A percentile compares a stretch with the other conserved stretches of the same genome.
Evolutionary conservation across 2,888 invertebrate species (phyloP).

Genomic region (Eubasilissa splendida): DNA sequence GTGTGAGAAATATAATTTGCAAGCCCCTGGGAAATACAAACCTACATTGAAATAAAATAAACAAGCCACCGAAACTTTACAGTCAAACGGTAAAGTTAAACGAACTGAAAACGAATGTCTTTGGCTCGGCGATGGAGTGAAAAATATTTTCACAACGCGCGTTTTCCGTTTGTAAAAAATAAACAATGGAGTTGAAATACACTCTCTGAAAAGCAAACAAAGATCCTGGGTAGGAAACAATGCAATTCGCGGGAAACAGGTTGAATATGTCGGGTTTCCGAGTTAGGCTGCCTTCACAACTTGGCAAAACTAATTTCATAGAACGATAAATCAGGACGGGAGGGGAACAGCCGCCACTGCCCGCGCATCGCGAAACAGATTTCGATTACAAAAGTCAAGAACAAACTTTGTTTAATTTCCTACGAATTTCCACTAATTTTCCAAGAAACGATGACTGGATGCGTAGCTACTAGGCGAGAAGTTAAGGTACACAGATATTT

Average conservation of each 20-base stretch:
- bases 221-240: background rate
- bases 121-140: too few relatives aligned
- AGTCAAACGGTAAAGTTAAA: too few relatives aligned
- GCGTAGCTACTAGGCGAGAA: too few relatives aligned
- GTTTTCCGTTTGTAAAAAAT: background rate
- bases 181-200: background rate
- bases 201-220: background rate
- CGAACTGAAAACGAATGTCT: too few relatives aligned
- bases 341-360: background rate
- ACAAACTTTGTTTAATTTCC: background rate
- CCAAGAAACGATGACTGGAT: too few relatives aligned
- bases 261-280: background rate
- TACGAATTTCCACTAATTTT: background rate
- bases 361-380: background rate
- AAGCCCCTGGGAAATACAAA: too few relatives aligned
- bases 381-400: constrained; percentile 21
- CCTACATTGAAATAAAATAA: too few relatives aligned
- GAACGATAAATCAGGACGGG: constrained; percentile 16
- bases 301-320: constrained; percentile 19
- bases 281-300: background rate
- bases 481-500: too few relatives aligned
- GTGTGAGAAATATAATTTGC: too few relatives aligned
- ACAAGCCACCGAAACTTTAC: too few relatives aligned
- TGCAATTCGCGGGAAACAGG: background rate
- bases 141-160: background rate